Evolutionary conservation across 1,140 invertebrate species (phyloP), one percentile per base, ranked within the genome.

Genomic region (Drosophila neocordata): DNA sequence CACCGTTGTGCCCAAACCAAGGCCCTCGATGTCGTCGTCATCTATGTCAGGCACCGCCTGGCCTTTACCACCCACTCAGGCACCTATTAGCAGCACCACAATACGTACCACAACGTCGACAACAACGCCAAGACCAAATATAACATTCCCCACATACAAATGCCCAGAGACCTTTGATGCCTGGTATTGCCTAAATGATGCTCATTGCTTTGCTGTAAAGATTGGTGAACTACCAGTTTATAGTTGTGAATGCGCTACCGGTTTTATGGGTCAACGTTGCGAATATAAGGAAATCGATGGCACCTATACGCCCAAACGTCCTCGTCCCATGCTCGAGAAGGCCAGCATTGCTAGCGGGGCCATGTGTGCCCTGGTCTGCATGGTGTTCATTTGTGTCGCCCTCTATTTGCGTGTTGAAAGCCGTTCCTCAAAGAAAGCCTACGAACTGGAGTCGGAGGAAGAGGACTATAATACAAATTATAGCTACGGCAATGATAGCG

Each of bases 271-370:
- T 51, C 96, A 96, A 92, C 94, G 97, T 84, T 98, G 94, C 92
- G 94, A 95, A 93, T 98, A 97, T 92, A 98, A 98, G 94, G 97
- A 98, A 94, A 94, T 98, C 92, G 97, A 98, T 93, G 96, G 97
- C 92, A 97, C 97, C 80, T 98, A 98, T 94, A 94, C 97, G 92
- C 89, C 89, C 22, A 87, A 89, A 60, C 94, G 96, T 91, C 95
- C 96, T 90, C 95, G 95, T 92, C 95, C 96, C 64, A 96, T 97
- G 95, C 93, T 98, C 90, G 96, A 97, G 93, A 97, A 96, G 84
- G 97, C 97, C 66, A 96, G 96, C 91, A 97, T 98, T 92, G 97
- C 97, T 63, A 96, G 96, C 82, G 96, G 96, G 85, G 96, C 96
- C 67, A 96, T 95, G 81, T 95, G 98, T 92, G 96, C 96, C 79